Evolutionary conservation across 2,888 invertebrate species (phyloP), one percentile per base, ranked within the genome.

Genomic region (Crossocerus cetratus): DNA sequence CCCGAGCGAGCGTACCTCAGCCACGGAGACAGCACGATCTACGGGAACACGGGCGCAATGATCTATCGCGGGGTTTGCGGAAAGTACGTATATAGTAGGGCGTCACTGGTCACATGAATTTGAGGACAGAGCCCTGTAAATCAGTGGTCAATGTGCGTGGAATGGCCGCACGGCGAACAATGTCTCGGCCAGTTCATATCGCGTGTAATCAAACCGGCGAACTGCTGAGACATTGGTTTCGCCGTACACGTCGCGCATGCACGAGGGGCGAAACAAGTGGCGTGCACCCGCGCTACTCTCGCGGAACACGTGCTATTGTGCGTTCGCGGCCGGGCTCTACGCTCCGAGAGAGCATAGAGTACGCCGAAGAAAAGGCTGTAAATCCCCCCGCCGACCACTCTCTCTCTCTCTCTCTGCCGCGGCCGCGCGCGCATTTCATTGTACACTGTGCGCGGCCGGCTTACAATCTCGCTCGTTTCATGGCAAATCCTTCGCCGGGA

Each of bases 381-480:
- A 86, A 84, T 82, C 82, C 80, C 66, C 68, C 59, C 65, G 62
- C 76, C 8, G 32, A 4, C 8, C 2, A 1, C 32, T 32, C 32
- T 32, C 32, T 32, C 2, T 32, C 23, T 32, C 32, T 32, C 32
- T 32, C 32, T 32, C 62, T 77, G 74, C 76, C 77, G n/a, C n/a
- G n/a, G n/a, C 77, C 77, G 72, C 81, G 78, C 78, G 77, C 77
- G 71, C 32, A 32, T 81, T 81, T 83, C 81, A 81, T 82, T 81
- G 81, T 84, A 77, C 78, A 76, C 83, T 77, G 72, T 69, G 80
- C 49, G 16, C 16, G n/a, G 16, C 49, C 32, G 11, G 49, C 78
- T 82, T 76, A 83, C 83, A 82, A 83, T 81, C 80, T 78, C 78
- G 79, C 83, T 84, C 80, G 83, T 85, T 85, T 85, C 84, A 78